Percentiles rank a stretch among this genome's conserved stretches.
Evolutionary conservation across 2,113 vertebrate genomes (phyloP).

Genomic region (Crypturellus undulatus): DNA sequence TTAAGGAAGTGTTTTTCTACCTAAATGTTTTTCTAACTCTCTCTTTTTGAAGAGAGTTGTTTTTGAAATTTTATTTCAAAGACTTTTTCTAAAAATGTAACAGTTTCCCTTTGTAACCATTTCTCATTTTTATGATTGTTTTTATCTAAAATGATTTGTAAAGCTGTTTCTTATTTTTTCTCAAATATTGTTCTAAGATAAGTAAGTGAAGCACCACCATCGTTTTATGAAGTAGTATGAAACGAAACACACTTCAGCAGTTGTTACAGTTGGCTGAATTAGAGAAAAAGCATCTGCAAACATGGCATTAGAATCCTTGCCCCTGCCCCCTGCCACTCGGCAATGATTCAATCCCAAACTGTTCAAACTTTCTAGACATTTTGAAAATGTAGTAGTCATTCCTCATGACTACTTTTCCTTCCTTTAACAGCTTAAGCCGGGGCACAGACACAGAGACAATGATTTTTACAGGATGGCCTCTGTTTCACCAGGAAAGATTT

Average conservation of each 20-base stretch:
- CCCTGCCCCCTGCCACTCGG: not conserved
- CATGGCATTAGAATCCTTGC: not conserved
- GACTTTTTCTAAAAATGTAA: not conserved
- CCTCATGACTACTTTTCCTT: accelerated
- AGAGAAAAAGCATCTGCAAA: constrained; percentile 1
- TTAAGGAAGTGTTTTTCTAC: not conserved
- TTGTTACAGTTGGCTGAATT: not conserved
- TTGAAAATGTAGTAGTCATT: not conserved
- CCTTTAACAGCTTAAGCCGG: not conserved
- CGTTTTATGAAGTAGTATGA: not conserved
- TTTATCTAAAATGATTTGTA: not conserved
- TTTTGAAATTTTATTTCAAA: not conserved
- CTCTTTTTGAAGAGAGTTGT: not conserved
- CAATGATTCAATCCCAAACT: not conserved
- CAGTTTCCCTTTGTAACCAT: not conserved
- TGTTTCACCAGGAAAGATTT: not conserved
- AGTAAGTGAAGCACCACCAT: not conserved
- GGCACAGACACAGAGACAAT: not conserved
- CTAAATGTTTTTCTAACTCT: too few relatives aligned
- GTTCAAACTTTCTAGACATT: not conserved
- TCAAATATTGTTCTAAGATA: not conserved
- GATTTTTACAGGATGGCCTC: not conserved
- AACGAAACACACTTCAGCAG: not conserved
- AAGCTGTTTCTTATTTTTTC: not conserved
- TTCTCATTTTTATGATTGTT: not conserved